phyloP scores from a whole-genome alignment of 2,113 vertebrate species.

The Campylomormyrus numenius region DNA sequence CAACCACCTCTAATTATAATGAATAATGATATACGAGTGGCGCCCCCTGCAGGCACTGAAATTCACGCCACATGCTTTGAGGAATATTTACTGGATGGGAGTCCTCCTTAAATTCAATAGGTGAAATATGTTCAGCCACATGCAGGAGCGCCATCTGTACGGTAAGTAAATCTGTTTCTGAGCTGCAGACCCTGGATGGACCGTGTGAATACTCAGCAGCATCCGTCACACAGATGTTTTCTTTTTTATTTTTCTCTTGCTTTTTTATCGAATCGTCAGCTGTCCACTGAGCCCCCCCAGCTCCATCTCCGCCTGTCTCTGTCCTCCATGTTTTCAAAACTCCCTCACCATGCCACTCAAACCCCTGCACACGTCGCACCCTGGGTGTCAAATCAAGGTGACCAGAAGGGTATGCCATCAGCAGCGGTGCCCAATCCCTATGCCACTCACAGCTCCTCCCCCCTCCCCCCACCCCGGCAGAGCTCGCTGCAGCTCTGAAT shows the following conservation, averaged over 20 bases:
- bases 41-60: background rate
- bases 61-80: background rate
- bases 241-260: background rate
- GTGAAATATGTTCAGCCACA: background rate
- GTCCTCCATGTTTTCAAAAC: background rate
- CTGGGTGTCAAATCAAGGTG: background rate
- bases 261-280: background rate
- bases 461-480: background rate
- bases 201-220: background rate
- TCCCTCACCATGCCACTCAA: background rate
- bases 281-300: background rate
- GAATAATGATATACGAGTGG: background rate
- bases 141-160: background rate
- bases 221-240: background rate
- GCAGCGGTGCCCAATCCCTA: background rate
- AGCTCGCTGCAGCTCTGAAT: conserved; percentile 1
- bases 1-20: background rate
- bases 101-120: background rate
- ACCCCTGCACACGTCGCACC: background rate
- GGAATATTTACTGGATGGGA: background rate
- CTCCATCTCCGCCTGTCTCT: background rate
- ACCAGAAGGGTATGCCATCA: no score
- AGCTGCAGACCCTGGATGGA: background rate
- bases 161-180: background rate
- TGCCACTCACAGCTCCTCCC: background rate